Evolutionary conservation across 2,113 vertebrate genomes (phyloP), one percentile per base, ranked within the genome.

Genomic region (Lycocorax pyrrhopterus): DNA sequence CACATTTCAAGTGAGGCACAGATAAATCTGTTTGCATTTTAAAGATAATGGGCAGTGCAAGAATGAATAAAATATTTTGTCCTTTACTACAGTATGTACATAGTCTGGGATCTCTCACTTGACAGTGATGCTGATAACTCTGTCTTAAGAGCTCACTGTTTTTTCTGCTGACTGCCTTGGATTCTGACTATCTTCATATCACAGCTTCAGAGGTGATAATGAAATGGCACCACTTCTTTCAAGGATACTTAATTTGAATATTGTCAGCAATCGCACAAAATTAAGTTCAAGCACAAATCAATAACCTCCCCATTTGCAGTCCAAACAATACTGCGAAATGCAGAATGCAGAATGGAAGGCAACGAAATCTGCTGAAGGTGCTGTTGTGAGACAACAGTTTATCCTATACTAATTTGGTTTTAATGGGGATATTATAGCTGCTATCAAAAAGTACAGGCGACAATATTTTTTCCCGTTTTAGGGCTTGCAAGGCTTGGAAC

Each of bases 391-490:
- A 66, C 12, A 39, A 68, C 8, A 56, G 6, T 89, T 96, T 55
- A 80, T 56, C 5, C n/a, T n/a, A 32, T 71, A 27, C 60, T 53
- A 78, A 86, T 93, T 91, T 94, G 56, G 52, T 81, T 95, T 96
- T 67, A 92, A 63, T 84, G 21, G 93, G 35, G 35, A 41, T 35
- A 93, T 59, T 75, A 87, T 7, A 33, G 49, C 11, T 84, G 15
- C 32, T 91, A 58, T 72, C 30, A 93, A 78, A 92, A 94, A 83
- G 13, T 53, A 85, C 35, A 43, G 52, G 58, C 25, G 43, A 84
- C 67, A 77, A n/a, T 92, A 80, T 46, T 93, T 95, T 93, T 95
- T 49, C 27, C 84, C 68, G 71, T 95, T 69, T 51, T 74, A 91
- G 77, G 46, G 21, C 41, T 62, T 91, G 26, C 44, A 89, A 78